These are phyloP conservation scores for Nycteola revayana DNA, from an alignment of 2,888 invertebrate species.

Conservation along the genomic window DNA sequence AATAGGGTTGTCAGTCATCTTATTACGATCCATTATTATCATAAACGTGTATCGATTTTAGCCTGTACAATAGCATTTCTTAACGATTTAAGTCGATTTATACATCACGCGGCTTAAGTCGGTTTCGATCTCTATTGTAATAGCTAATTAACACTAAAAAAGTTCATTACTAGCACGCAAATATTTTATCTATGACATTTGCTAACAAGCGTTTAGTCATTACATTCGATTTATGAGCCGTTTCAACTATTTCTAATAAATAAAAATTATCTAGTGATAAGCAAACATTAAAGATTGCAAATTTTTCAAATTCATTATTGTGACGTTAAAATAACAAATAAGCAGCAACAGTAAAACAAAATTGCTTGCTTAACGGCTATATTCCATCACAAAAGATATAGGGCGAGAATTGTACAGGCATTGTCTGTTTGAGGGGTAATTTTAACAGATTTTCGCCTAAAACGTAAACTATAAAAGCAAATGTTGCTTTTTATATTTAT, in stretches of 20 bases:
- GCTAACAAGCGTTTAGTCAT: no score
- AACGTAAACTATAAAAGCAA: constrained; percentile 6
- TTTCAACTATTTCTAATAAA: no score
- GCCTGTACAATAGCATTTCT: not conserved
- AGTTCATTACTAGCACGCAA: constrained; percentile 12
- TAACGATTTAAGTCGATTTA: constrained; percentile 16
- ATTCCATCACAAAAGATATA: no score
- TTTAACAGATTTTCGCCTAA: constrained; percentile 5
- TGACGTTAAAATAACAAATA: no score
- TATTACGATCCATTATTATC: constrained; percentile 19
- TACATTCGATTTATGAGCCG: no score
- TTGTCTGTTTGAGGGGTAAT: constrained; percentile 1
- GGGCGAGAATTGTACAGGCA: no score
- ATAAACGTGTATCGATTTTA: not conserved
- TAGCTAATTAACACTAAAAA: constrained; percentile 21
- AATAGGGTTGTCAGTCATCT: constrained; percentile 27
- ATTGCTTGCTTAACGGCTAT: no score
- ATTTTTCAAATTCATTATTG: no score
- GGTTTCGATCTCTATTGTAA: constrained; percentile 13
- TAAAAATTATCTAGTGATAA: no score
- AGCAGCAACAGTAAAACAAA: no score
- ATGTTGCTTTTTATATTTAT: constrained; percentile 6
- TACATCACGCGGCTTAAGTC: constrained; percentile 23
- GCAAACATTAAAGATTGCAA: no score
- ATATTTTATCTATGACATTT: no score